Conservation (phyloP, 2,888 invertebrate genomes). For the Tuta absoluta region DNA sequence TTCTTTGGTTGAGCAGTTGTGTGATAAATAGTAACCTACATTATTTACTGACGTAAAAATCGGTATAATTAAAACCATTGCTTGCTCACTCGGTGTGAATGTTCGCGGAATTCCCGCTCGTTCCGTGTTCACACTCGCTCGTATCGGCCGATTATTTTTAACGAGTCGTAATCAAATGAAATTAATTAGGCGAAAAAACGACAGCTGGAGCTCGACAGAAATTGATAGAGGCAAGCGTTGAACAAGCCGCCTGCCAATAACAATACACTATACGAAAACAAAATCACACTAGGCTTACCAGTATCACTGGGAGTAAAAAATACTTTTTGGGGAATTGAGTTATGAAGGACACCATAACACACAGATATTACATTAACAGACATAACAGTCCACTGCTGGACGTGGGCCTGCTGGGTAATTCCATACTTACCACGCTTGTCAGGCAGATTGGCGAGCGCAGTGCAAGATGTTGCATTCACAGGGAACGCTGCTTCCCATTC, state of each 20-base stretch:
- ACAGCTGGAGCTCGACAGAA: background rate
- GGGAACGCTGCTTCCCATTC: no score
- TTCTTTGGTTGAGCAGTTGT: no score
- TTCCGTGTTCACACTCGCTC: no score
- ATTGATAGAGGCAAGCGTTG: background rate
- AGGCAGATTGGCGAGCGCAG: no score
- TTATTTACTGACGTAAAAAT: slow-evolving; percentile 1
- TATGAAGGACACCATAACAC: no score
- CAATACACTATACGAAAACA: no score
- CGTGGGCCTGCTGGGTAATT: no score
- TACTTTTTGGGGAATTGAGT: no score
- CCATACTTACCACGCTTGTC: no score
- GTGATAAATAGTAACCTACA: background rate
- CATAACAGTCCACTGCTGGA: no score
- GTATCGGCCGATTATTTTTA: slow-evolving; percentile 14
- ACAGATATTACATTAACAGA: no score
- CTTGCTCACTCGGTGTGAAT: background rate
- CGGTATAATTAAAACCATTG: slow-evolving; percentile 2
- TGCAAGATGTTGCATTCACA: no score
- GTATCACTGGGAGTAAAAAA: background rate
- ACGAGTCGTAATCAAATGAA: slow-evolving; percentile 11
- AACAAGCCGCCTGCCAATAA: background rate
- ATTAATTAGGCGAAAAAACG: slow-evolving; percentile 7
- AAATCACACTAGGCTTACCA: background rate
- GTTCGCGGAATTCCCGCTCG: background rate